Conservation (phyloP, 1,140 invertebrate species). For the Cataglyphis hispanica region DNA sequence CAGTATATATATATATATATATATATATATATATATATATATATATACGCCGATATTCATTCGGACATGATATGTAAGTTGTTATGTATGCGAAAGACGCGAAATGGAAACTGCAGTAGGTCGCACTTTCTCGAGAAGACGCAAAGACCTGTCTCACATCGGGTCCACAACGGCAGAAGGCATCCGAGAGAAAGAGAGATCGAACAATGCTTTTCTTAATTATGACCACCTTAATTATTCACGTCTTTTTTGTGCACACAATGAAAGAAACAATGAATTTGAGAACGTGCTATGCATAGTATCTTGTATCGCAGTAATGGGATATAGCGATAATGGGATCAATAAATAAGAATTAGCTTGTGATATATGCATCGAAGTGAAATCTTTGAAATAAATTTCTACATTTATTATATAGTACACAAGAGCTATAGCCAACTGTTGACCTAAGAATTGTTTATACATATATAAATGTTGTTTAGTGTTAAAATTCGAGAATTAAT, state of each 20-base stretch:
- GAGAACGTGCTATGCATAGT: background rate
- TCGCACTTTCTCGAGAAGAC: conserved; percentile 62
- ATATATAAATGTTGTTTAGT: background rate
- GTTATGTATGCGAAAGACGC: conserved; percentile 59
- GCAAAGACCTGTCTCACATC: conserved; percentile 65
- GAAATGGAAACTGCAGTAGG: conserved; percentile 69
- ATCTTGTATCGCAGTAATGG: conserved; percentile 21
- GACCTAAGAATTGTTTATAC: background rate
- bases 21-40: too few relatives aligned
- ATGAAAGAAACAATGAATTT: conserved; percentile 43
- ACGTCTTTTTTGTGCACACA: conserved; percentile 35
- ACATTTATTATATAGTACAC: background rate
- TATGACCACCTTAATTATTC: conserved; percentile 65
- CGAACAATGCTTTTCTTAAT: conserved; percentile 70
- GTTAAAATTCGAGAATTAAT: conserved; percentile 1
- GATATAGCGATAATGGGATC: conserved; percentile 19
- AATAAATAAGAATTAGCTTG: background rate
- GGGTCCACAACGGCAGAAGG: conserved; percentile 31
- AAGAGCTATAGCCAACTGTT: background rate
- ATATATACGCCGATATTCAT: background rate
- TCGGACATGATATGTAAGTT: conserved; percentile 43
- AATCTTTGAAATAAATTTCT: background rate
- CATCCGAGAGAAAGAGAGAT: conserved; percentile 27
- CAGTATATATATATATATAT: too few relatives aligned
- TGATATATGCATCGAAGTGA: background rate